Evolutionary conservation across 2,888 invertebrate species (phyloP).

Genomic region (Sepiola atlantica): DNA sequence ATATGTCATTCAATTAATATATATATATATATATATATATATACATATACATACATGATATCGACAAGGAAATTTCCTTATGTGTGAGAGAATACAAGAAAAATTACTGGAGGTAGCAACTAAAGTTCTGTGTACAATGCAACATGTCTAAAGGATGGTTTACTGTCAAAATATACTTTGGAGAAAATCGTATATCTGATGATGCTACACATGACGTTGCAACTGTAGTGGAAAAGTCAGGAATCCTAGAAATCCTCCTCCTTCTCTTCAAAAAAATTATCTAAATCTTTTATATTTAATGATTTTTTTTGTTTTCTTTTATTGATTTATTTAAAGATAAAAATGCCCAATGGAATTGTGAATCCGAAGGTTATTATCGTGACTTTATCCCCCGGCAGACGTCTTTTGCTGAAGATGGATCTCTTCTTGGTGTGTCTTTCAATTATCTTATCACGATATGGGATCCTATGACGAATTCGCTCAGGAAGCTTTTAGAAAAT

Average conservation of each 20-base stretch:
- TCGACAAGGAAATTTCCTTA: too few species aligned
- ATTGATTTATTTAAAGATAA: conserved; percentile 70
- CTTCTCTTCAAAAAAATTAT: background rate
- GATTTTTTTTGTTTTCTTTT: conserved; percentile 60
- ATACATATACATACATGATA: too few species aligned
- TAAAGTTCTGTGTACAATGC: too few species aligned
- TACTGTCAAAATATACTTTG: too few species aligned
- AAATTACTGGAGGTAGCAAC: too few species aligned
- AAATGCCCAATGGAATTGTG: conserved; percentile 81
- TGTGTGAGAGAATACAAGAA: too few species aligned
- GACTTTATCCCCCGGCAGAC: conserved; percentile 79
- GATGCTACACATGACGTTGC: background rate
- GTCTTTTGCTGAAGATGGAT: conserved; percentile 85
- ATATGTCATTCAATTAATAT: too few species aligned
- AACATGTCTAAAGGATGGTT: too few species aligned
- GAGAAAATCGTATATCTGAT: too few species aligned
- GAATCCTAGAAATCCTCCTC: background rate
- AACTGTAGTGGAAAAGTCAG: background rate
- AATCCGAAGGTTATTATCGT: conserved; percentile 80
- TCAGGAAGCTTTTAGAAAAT: conserved; percentile 57
- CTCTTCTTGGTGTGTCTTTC: conserved; percentile 83
- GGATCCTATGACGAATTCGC: conserved; percentile 77
- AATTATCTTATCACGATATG: conserved; percentile 82
- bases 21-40: too few species aligned
- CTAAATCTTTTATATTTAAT: background rate